Conservation (phyloP, 2,113 vertebrate species). For the Chaetops frenatus region DNA sequence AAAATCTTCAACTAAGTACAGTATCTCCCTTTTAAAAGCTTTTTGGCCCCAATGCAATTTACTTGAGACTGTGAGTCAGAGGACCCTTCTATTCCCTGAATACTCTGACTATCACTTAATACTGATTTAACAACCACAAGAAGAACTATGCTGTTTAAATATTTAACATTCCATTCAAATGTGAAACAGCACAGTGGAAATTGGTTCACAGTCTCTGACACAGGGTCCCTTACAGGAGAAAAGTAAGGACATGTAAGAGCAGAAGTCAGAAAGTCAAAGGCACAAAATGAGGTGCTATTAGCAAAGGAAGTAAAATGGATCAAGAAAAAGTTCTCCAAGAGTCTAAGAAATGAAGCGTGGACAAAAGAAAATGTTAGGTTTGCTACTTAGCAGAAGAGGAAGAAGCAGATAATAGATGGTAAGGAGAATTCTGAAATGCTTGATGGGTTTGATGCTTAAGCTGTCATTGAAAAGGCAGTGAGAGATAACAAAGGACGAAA, state of each 20-base stretch:
- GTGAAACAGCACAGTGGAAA: slow-evolving; percentile 42
- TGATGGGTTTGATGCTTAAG: not conserved
- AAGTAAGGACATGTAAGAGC: not conserved
- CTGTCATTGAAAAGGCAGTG: not conserved
- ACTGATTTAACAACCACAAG: slow-evolving; percentile 34
- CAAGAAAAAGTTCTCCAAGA: not conserved
- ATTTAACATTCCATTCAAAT: slow-evolving; percentile 45
- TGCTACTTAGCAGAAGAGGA: not conserved
- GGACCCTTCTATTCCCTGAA: not conserved
- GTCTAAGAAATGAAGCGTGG: not conserved
- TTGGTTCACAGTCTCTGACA: slow-evolving; percentile 13
- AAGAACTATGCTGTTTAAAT: slow-evolving; percentile 48
- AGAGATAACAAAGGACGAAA: not conserved
- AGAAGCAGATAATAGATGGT: not conserved
- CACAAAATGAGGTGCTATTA: not conserved
- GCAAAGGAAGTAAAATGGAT: slow-evolving; percentile 15
- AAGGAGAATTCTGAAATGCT: not conserved
- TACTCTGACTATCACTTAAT: slow-evolving; percentile 9
- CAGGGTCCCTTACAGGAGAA: not conserved
- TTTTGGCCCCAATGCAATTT: not conserved
- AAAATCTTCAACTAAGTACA: not conserved
- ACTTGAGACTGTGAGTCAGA: not conserved
- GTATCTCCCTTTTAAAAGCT: not conserved
- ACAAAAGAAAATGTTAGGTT: slow-evolving; percentile 16
- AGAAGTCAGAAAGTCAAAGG: slow-evolving; percentile 20